A percentile compares a stretch with the other conserved stretches of the same genome.
Conservation (phyloP, 2,113 vertebrate genomes). For the Ranitomeya variabilis region DNA sequence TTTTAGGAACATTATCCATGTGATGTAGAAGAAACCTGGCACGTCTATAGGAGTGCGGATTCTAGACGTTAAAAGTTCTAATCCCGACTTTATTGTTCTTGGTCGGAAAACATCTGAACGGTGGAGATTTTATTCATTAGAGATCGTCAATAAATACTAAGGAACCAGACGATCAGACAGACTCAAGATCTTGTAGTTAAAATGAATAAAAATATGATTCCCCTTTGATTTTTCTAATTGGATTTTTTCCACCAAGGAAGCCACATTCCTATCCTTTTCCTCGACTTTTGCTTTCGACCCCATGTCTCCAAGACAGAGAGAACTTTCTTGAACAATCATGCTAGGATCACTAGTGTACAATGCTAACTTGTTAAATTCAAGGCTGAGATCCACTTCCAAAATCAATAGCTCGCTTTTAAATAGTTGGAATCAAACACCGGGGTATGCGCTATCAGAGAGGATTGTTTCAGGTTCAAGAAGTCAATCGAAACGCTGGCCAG, state of each 20-base stretch:
- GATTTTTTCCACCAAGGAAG: background rate
- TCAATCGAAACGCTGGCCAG: constrained; percentile 15
- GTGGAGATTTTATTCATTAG: background rate
- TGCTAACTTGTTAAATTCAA: constrained; percentile 13
- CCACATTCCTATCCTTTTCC: background rate
- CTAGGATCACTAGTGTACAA: background rate
- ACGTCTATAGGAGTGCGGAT: background rate
- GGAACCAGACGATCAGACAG: background rate
- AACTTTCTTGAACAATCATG: background rate
- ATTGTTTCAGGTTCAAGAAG: constrained; percentile 28
- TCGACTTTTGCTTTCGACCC: background rate
- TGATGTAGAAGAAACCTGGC: constrained; percentile 33
- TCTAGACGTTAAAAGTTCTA: background rate
- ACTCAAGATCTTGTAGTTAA: background rate
- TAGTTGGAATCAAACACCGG: background rate
- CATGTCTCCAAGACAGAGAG: background rate
- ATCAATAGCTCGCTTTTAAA: constrained; percentile 24
- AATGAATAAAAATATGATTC: background rate
- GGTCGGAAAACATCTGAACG: constrained; percentile 15
- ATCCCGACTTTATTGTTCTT: constrained; percentile 39
- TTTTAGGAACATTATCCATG: constrained; percentile 25
- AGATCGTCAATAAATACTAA: background rate
- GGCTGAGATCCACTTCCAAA: background rate
- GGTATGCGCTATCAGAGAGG: background rate
- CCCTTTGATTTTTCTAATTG: background rate